phyloP scores from a whole-genome alignment of 2,113 vertebrate genomes.

The Leucoraja erinaceus region DNA sequence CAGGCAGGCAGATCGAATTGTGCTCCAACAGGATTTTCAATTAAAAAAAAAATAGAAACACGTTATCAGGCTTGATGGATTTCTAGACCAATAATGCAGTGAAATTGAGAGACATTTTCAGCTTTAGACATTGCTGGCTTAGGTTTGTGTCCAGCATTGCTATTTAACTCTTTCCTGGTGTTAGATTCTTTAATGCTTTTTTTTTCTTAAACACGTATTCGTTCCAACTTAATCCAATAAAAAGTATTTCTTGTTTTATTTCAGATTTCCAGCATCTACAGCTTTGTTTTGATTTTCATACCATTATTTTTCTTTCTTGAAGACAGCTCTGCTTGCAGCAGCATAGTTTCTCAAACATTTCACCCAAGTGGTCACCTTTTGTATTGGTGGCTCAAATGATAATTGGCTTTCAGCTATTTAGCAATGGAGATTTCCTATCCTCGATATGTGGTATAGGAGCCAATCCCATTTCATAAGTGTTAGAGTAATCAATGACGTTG shows the following conservation, averaged over 20 bases:
- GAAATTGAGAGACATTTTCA: not conserved
- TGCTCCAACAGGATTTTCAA: constrained; percentile 24
- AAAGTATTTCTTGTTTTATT: too few relatives aligned
- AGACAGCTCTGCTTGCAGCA: not conserved
- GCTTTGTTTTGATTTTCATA: too few relatives aligned
- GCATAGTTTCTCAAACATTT: too few relatives aligned
- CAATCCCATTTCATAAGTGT: not conserved
- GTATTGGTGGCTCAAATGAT: not conserved
- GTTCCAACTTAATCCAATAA: not conserved
- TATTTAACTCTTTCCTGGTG: not conserved
- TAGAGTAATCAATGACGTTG: not conserved
- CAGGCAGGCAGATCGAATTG: not conserved
- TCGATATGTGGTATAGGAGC: not conserved
- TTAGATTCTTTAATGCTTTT: not conserved
- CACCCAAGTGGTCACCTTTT: not conserved
- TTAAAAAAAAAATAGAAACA: not conserved
- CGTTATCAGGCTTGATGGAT: not conserved
- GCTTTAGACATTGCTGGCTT: not conserved
- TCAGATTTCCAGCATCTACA: too few relatives aligned
- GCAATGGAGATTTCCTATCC: not conserved
- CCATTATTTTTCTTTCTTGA: not conserved
- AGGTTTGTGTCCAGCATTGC: too few relatives aligned
- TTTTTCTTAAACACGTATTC: not conserved
- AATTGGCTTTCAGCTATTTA: not conserved
- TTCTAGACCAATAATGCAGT: not conserved